Evolutionary conservation across 2,113 vertebrate genomes (phyloP).

Genomic region (Actenoides lindsayi): DNA sequence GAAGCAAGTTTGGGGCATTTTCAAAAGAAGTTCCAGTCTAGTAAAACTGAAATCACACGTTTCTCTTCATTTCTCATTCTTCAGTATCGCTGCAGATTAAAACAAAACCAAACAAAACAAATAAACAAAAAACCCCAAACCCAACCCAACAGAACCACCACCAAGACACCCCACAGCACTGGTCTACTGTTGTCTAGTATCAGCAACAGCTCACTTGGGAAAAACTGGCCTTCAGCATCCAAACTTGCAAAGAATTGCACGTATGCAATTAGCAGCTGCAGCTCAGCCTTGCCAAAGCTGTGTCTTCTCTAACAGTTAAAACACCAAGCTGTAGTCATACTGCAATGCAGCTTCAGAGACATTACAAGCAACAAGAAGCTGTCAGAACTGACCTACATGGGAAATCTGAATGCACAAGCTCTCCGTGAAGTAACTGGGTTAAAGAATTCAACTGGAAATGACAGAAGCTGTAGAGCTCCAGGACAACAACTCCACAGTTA

Average conservation of each 20-base stretch:
- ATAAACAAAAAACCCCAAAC: no score
- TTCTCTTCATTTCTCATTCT: not conserved
- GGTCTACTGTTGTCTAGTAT: not conserved
- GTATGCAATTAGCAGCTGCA: not conserved
- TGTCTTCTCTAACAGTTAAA: not conserved
- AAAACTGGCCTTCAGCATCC: not conserved
- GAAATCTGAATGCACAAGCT: not conserved
- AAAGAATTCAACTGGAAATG: slow-evolving; percentile 3
- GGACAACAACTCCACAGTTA: not conserved
- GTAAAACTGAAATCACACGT: not conserved
- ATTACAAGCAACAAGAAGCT: not conserved
- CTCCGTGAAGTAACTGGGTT: not conserved
- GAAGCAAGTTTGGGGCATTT: not conserved
- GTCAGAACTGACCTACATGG: slow-evolving; percentile 16
- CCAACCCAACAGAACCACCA: not conserved
- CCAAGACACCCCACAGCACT: not conserved
- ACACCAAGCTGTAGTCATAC: not conserved
- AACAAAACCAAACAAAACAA: not conserved
- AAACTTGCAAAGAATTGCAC: not conserved
- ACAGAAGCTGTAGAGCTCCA: not conserved
- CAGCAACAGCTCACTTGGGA: not conserved
- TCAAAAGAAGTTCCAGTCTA: not conserved
- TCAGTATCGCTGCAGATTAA: not conserved
- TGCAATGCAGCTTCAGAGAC: not conserved
- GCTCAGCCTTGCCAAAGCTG: not conserved